A percentile compares a stretch with the other conserved stretches of the same genome.
Evolutionary conservation across 2,113 vertebrate genomes (phyloP).

Genomic region (Phalacrocorax carbo): DNA sequence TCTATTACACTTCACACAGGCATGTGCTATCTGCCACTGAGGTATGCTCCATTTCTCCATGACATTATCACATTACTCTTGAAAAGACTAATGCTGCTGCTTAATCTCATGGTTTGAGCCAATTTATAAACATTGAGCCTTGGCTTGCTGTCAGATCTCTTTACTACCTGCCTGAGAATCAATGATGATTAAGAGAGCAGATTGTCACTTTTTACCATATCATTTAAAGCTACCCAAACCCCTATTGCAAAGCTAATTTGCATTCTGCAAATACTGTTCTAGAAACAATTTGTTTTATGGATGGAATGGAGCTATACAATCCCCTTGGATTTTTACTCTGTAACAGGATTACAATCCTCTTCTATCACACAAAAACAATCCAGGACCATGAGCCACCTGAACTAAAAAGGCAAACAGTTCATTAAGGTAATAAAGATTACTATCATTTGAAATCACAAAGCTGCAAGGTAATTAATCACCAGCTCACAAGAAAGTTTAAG

Average conservation of each 20-base stretch:
- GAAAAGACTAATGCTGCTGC: neutral
- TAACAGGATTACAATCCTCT: neutral
- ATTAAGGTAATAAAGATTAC: neutral
- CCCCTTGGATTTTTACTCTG: neutral
- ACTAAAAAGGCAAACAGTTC: neutral
- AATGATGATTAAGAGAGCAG: neutral
- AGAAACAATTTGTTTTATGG: neutral
- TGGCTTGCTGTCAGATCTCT: neutral
- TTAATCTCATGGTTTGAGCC: neutral
- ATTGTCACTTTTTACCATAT: neutral
- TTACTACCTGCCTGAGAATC: neutral
- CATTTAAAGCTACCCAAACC: neutral
- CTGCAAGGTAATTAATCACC: neutral
- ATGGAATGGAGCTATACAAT: neutral
- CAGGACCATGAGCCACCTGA: neutral
- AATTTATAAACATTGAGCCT: constrained; percentile 2
- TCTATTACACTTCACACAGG: neutral
- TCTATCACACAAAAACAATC: neutral
- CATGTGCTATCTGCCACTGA: neutral
- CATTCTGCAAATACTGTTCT: neutral
- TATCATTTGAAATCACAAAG: neutral
- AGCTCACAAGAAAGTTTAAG: neutral
- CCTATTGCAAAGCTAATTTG: neutral
- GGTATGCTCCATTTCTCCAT: neutral
- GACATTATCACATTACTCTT: constrained; percentile 24